Evolutionary conservation across 2,113 vertebrate genomes (phyloP).

Genomic region (Lampris incognitus): DNA sequence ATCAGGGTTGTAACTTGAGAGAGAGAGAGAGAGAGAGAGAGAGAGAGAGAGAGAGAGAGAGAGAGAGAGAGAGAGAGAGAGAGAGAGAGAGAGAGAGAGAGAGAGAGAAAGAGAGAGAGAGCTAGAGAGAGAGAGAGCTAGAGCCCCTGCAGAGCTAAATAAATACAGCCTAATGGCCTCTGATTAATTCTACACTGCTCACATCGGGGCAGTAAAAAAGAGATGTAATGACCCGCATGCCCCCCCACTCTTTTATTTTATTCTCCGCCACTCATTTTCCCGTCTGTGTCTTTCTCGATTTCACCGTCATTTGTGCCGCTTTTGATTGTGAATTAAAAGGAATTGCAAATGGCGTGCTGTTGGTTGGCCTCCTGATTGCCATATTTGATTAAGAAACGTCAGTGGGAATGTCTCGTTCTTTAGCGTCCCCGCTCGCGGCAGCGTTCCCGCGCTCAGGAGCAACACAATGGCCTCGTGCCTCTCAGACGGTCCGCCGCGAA

Average conservation of each 20-base stretch:
- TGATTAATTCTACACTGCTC: slow-evolving; percentile 99
- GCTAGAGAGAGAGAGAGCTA: slow-evolving; percentile 58
- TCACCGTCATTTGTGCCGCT: slow-evolving; percentile 85
- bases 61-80: slow-evolving; percentile 63
- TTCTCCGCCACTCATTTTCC: slow-evolving; percentile 8
- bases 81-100: slow-evolving; percentile 62
- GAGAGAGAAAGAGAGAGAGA: slow-evolving; percentile 14
- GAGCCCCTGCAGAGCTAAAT: slow-evolving; percentile 80
- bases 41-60: slow-evolving; percentile 53
- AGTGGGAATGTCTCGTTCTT: slow-evolving; percentile 79
- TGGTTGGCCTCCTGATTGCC: slow-evolving; percentile 92
- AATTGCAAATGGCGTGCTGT: slow-evolving; percentile 95
- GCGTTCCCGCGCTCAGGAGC: slow-evolving; percentile 70
- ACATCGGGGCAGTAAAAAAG: slow-evolving; percentile 94
- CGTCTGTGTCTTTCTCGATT: slow-evolving; percentile 65
- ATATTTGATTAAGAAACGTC: slow-evolving; percentile 88
- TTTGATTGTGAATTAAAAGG: slow-evolving; percentile 98
- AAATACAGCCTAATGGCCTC: slow-evolving; percentile 97
- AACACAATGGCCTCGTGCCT: slow-evolving; percentile 80
- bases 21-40: slow-evolving; percentile 15
- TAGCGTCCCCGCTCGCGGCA: slow-evolving; percentile 59
- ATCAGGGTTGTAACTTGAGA: slow-evolving; percentile 63
- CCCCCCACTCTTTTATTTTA: slow-evolving; percentile 32
- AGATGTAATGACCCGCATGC: slow-evolving; percentile 94
- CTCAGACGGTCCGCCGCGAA: slow-evolving; percentile 61